Conservation (phyloP, 1,140 invertebrate genomes). For the Vanessa atalanta region DNA sequence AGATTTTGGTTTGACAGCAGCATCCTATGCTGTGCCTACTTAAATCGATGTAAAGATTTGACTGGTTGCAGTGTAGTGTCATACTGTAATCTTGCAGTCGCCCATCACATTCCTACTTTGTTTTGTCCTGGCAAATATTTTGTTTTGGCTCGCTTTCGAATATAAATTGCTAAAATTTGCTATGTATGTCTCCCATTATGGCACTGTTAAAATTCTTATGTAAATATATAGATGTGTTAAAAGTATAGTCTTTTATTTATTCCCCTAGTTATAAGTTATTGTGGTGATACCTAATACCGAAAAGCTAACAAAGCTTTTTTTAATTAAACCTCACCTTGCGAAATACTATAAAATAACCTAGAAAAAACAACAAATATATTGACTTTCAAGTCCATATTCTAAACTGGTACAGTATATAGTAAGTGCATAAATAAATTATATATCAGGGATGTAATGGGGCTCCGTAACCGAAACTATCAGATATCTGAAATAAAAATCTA, state of each 20-base stretch:
- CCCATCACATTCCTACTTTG: constrained; percentile 56
- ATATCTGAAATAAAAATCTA: too few relatives aligned
- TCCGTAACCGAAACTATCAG: too few relatives aligned
- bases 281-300: too few relatives aligned
- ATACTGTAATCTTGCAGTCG: constrained; percentile 49
- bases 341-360: too few relatives aligned
- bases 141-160: constrained; percentile 63
- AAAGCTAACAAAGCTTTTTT: too few relatives aligned
- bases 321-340: too few relatives aligned
- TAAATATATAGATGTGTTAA: constrained; percentile 81
- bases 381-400: too few relatives aligned
- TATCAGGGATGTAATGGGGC: too few relatives aligned
- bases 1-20: constrained; percentile 61
- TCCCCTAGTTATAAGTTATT: neutral
- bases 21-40: constrained; percentile 73
- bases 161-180: constrained; percentile 56
- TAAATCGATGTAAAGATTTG: constrained; percentile 73
- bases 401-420: too few relatives aligned
- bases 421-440: too few relatives aligned
- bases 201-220: constrained; percentile 80
- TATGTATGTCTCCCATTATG: constrained; percentile 70
- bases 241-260: constrained; percentile 66
- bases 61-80: constrained; percentile 72
- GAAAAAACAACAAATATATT: too few relatives aligned
- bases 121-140: constrained; percentile 65